phyloP scores from a whole-genome alignment of 2,113 vertebrate genomes.

The Scomber colias region DNA sequence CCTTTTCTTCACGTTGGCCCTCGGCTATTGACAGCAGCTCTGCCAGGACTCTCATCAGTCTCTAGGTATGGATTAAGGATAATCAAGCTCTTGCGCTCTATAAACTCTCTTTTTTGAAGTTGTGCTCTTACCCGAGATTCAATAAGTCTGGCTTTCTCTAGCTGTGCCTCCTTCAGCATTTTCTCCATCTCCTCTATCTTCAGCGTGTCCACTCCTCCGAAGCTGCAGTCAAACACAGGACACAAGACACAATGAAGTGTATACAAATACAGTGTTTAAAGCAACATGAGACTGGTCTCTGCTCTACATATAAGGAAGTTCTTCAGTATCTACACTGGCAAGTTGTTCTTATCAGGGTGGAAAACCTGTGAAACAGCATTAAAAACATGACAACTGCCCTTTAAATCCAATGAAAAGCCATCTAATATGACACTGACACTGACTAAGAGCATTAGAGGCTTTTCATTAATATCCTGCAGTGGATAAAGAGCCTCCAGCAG shows the following conservation, averaged over 20 bases:
- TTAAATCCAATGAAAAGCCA: neutral
- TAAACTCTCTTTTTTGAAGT: neutral
- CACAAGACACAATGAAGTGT: too few relatives aligned
- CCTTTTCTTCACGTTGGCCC: neutral
- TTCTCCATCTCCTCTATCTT: constrained; percentile 99
- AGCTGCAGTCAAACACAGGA: constrained; percentile 76
- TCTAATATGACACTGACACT: too few relatives aligned
- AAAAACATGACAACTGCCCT: neutral
- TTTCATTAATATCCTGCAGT: neutral
- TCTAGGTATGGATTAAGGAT: constrained; percentile 27
- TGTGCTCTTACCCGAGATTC: constrained; percentile 89
- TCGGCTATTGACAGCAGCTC: constrained; percentile 35
- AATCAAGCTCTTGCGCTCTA: neutral
- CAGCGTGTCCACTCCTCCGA: constrained; percentile 87
- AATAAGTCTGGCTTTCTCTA: constrained; percentile 93
- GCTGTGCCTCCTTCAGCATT: constrained; percentile 93
- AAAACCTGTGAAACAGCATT: neutral
- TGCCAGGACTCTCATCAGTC: constrained; percentile 50
- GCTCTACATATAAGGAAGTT: too few relatives aligned
- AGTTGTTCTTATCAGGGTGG: neutral
- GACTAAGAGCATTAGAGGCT: neutral
- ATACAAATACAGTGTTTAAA: too few relatives aligned
- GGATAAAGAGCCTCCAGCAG: neutral
- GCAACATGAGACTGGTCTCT: too few relatives aligned
- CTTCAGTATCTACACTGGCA: neutral